These are phyloP conservation scores for Lasioglossum leucozonium DNA, from an alignment of 2,888 invertebrate species.

Conservation along the genomic window DNA sequence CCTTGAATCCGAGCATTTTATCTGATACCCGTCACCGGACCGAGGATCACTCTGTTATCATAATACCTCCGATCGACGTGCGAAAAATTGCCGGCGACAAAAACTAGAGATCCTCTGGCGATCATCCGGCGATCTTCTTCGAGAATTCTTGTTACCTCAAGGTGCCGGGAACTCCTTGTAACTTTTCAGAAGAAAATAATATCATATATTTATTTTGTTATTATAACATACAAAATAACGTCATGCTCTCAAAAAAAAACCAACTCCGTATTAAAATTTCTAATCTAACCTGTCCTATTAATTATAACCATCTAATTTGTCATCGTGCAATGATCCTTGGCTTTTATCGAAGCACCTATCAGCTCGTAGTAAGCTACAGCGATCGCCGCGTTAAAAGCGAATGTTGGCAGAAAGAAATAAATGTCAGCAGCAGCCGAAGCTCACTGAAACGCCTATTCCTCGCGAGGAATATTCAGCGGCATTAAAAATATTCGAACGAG, in stretches of 20 bases:
- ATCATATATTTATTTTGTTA: too few relatives aligned
- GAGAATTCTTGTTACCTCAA: not conserved
- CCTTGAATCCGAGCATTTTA: constrained; percentile 59
- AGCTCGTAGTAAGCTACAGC: not conserved
- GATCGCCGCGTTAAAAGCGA: not conserved
- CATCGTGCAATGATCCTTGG: not conserved
- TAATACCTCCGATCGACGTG: constrained; percentile 38
- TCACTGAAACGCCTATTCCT: not conserved
- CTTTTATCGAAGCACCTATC: not conserved
- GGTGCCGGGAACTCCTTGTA: too few relatives aligned
- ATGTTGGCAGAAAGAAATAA: not conserved
- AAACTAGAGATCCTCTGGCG: not conserved
- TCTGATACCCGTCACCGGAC: constrained; percentile 58
- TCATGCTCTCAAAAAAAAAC: too few relatives aligned
- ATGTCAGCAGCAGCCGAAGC: not conserved
- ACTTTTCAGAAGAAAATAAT: too few relatives aligned
- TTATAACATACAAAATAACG: too few relatives aligned
- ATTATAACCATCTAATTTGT: too few relatives aligned
- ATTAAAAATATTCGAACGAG: not conserved
- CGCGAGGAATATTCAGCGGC: not conserved
- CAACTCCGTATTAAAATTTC: too few relatives aligned
- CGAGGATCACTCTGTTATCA: constrained; percentile 54
- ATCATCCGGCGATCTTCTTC: not conserved
- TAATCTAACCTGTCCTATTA: too few relatives aligned
- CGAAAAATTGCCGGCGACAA: not conserved